These are phyloP conservation scores for Ostrea denselamellosa DNA, from an alignment of 1,140 invertebrate genomes.

Conservation along the genomic window DNA sequence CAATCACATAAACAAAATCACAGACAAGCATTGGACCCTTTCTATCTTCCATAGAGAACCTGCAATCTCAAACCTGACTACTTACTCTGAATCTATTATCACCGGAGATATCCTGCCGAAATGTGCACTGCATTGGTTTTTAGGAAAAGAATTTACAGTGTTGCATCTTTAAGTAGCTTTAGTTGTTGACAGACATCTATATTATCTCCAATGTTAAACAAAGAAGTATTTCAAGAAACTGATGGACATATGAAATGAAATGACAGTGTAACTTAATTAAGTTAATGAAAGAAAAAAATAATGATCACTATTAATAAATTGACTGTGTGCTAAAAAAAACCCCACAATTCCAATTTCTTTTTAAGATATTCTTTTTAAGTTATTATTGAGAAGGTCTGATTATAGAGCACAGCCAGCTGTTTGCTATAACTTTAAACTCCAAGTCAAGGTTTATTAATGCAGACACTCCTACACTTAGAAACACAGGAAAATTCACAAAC, in stretches of 20 bases:
- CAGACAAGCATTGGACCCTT: slow-evolving; percentile 34
- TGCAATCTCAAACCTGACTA: slow-evolving; percentile 1
- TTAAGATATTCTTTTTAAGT: neutral
- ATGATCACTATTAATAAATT: neutral
- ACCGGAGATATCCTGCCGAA: neutral
- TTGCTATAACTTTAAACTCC: neutral
- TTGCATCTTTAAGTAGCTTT: neutral
- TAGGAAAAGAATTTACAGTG: neutral
- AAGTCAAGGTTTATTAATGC: neutral
- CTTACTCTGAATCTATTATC: neutral
- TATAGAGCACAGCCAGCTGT: neutral
- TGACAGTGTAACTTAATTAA: neutral
- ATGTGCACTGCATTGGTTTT: neutral
- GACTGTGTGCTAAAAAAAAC: neutral
- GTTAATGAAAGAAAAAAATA: neutral
- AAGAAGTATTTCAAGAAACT: too few species aligned
- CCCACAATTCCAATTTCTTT: neutral
- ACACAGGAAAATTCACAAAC: neutral
- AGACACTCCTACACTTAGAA: neutral
- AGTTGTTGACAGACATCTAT: neutral
- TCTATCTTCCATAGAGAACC: neutral
- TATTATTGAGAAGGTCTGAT: neutral
- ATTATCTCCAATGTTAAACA: too few species aligned
- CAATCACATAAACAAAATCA: slow-evolving; percentile 36
- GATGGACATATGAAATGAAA: neutral